phyloP scores from a whole-genome alignment of 2,113 vertebrate genomes.

The Motacilla alba region DNA sequence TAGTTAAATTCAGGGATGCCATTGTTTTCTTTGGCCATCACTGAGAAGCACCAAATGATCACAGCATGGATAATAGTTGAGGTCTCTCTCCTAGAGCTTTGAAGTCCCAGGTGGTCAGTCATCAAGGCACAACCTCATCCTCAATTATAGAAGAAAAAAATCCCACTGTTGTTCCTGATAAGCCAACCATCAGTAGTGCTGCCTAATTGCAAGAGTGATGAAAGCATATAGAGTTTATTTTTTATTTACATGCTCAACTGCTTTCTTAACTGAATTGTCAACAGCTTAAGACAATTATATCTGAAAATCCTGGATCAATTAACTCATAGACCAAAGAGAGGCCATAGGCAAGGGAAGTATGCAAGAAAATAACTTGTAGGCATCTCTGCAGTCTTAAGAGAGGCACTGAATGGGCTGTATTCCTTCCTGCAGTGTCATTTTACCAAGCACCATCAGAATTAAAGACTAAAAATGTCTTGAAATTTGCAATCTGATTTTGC shows the following conservation, averaged over 20 bases:
- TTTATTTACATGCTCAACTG: not conserved
- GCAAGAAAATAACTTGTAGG: not conserved
- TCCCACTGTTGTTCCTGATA: not conserved
- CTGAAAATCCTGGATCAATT: constrained; percentile 16
- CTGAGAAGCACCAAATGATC: not conserved
- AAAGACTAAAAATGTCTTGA: not conserved
- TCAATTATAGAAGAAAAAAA: not conserved
- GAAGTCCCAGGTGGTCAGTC: not conserved
- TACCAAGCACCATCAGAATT: not conserved
- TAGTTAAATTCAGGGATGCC: not conserved
- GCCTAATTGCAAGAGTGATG: not conserved
- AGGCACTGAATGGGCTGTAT: not conserved
- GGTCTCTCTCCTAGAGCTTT: not conserved
- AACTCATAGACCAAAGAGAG: not conserved
- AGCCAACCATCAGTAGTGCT: not conserved
- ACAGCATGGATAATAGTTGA: not conserved
- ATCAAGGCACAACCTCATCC: not conserved
- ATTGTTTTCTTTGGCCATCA: not conserved
- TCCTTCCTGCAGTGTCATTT: not conserved
- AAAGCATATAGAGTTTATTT: not conserved
- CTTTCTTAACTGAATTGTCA: not conserved
- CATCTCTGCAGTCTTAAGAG: not conserved
- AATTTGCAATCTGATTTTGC: not conserved
- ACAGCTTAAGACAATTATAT: not conserved
- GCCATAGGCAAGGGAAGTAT: not conserved